These are phyloP conservation scores for Polypedilum pembai DNA, from an alignment of 1,140 invertebrate genomes.

Conservation along the genomic window DNA sequence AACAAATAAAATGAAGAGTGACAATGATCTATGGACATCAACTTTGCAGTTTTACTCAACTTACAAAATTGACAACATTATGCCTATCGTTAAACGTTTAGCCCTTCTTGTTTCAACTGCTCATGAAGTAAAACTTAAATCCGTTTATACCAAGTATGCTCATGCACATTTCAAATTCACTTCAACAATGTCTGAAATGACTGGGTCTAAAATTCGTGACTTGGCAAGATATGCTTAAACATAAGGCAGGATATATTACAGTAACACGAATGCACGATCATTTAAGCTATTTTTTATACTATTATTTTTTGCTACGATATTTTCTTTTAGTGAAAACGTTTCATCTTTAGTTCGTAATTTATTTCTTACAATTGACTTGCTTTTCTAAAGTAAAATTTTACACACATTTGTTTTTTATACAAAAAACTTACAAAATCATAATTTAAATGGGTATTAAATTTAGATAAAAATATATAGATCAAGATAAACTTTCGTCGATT, in stretches of 20 bases:
- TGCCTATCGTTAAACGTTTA: constrained; percentile 52
- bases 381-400: background rate
- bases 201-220: background rate
- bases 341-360: background rate
- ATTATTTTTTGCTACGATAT: background rate
- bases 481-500: too few relatives aligned
- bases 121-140: constrained; percentile 52
- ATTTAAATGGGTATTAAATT: too few relatives aligned
- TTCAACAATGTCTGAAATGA: constrained; percentile 21
- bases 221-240: background rate
- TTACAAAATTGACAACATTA: constrained; percentile 50
- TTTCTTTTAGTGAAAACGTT: constrained; percentile 3
- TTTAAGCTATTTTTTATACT: too few relatives aligned
- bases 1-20: constrained; percentile 42
- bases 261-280: background rate
- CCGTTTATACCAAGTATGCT: constrained; percentile 54
- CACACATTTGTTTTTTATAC: background rate
- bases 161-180: constrained; percentile 4
- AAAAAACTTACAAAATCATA: too few relatives aligned
- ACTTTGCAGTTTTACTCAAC: constrained; percentile 56
- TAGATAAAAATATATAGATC: too few relatives aligned
- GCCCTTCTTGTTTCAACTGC: constrained; percentile 51
- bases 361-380: background rate
- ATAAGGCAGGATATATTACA: background rate
- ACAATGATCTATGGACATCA: constrained; percentile 51